These are phyloP conservation scores for Montifringilla adamsi DNA, from an alignment of 2,113 vertebrate species.

Conservation along the genomic window DNA sequence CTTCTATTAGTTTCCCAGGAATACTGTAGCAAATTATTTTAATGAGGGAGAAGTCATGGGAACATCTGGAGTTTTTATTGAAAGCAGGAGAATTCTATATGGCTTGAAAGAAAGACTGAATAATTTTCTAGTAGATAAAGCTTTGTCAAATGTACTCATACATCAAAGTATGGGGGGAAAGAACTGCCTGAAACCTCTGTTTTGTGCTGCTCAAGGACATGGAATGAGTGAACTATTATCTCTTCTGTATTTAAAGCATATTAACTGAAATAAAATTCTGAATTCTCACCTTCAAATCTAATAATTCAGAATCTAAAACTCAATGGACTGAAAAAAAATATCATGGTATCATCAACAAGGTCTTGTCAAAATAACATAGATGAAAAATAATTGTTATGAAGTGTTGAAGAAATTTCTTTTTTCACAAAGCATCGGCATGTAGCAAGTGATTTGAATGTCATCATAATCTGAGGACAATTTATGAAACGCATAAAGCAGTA, in stretches of 20 bases:
- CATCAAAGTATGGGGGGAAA: background rate
- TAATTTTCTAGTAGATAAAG: conserved; percentile 9
- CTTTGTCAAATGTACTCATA: background rate
- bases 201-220: background rate
- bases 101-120: conserved; percentile 24
- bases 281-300: background rate
- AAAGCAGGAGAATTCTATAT: conserved; percentile 46
- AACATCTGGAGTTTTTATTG: conserved; percentile 51
- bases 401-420: background rate
- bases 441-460: background rate
- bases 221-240: background rate
- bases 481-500: background rate
- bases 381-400: background rate
- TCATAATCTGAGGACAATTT: background rate
- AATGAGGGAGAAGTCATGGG: conserved; percentile 35
- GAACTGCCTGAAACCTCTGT: background rate
- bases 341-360: background rate
- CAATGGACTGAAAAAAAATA: background rate
- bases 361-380: background rate
- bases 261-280: background rate
- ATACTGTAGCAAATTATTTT: conserved; percentile 48
- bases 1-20: conserved; percentile 43
- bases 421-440: background rate
- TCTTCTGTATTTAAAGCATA: background rate
- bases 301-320: background rate